These are phyloP conservation scores for Myrmecophaga tridactyla DNA, from an alignment of 2,113 vertebrate species.

Conservation along the genomic window DNA sequence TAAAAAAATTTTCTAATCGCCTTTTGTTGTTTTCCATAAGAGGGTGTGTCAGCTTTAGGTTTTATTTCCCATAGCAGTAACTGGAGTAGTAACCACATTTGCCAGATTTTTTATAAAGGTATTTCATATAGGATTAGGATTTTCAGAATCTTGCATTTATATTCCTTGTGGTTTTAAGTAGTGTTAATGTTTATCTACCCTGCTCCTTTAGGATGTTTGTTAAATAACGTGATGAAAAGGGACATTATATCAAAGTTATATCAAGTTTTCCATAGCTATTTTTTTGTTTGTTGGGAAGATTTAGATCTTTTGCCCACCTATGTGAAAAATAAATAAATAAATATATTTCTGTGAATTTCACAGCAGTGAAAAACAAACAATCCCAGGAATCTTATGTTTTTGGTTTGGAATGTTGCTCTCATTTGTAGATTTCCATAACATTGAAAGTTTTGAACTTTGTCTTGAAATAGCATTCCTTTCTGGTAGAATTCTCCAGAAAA, in stretches of 20 bases:
- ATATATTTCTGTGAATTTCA: neutral
- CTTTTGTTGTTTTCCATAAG: conserved; percentile 62
- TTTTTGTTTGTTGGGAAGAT: conserved; percentile 16
- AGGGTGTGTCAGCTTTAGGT: conserved; percentile 30
- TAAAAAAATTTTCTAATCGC: conserved; percentile 47
- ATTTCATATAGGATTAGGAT: neutral
- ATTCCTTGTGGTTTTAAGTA: conserved; percentile 21
- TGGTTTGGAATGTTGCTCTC: neutral
- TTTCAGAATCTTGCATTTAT: conserved; percentile 4
- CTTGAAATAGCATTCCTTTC: neutral
- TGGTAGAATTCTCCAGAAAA: conserved; percentile 20
- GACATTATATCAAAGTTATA: neutral
- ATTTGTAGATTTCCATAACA: neutral
- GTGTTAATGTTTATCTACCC: neutral
- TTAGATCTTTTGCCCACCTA: neutral
- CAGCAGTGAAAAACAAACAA: neutral
- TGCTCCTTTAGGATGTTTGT: neutral
- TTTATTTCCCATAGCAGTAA: conserved; percentile 50
- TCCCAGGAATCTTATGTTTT: neutral
- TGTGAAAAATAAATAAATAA: neutral
- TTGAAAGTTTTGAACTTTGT: neutral
- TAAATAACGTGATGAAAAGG: conserved; percentile 4
- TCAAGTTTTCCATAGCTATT: conserved; percentile 9
- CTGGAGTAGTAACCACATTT: neutral
- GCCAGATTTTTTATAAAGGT: neutral